These are phyloP conservation scores for Ceuthmochares aereus DNA, from an alignment of 2,113 vertebrate species.

Conservation along the genomic window DNA sequence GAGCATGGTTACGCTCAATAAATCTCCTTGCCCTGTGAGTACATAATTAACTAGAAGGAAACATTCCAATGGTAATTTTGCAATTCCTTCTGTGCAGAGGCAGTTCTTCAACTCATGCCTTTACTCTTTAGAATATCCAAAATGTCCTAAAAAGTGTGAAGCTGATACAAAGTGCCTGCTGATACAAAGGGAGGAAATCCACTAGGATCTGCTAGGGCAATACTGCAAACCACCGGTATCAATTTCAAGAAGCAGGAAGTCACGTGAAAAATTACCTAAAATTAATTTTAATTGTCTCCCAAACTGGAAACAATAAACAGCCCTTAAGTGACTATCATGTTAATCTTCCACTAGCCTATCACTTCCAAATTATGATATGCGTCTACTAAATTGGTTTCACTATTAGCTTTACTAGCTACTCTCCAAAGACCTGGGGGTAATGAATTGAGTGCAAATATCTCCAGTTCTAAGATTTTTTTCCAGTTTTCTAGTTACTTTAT, in stretches of 20 bases:
- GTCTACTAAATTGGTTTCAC: neutral
- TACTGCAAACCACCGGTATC: neutral
- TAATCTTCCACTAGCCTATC: neutral
- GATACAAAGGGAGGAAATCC: neutral
- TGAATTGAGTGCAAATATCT: neutral
- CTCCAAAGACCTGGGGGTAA: neutral
- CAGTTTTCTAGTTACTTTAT: constrained; percentile 63
- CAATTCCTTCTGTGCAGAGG: neutral
- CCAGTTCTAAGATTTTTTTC: constrained; percentile 1
- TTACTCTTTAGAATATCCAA: neutral
- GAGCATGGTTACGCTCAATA: neutral
- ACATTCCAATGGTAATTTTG: neutral
- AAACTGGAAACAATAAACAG: neutral
- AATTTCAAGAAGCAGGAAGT: neutral
- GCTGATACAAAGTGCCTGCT: neutral
- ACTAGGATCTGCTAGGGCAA: neutral
- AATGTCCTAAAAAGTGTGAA: neutral
- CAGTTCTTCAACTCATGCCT: neutral
- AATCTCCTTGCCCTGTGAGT: neutral
- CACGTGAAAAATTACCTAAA: neutral
- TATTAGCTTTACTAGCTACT: neutral
- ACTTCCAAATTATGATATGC: neutral
- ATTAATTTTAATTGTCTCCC: neutral
- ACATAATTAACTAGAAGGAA: constrained; percentile 27
- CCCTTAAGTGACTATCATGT: neutral